Base-by-base conservation (phyloP, 2,113 vertebrate genomes). In the Lichenostomus cassidix region DNA sequence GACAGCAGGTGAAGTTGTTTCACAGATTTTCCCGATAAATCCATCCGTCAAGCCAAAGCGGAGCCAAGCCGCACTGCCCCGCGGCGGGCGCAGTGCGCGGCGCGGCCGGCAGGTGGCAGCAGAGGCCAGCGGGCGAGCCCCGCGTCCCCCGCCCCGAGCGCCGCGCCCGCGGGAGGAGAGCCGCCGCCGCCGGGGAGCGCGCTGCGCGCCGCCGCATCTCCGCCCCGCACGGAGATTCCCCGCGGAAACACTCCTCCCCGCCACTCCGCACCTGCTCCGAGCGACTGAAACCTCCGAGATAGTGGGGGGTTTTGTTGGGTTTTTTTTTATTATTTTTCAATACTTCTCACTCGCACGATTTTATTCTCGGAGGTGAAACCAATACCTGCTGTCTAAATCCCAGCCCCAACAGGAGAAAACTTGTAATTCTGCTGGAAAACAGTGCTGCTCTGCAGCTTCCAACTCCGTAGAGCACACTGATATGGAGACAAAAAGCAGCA, bases 41-140 rank as follows among this genome's bases (percentile, higher is more conserved):
- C 6, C 24, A 25, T 3, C 2, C 8, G 7, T 0, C 3, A 0
- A 60, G 55, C 0, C 55, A 4, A 5, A 1, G 0, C 0, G 0
- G 44, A 2, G 52, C 1, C 20, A 0, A 6, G 33, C 8, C 42
- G 78, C 78, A 0, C 28, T 58, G 12, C 49, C 62, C 9, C 39
- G 17, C 33, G 22, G 12, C 37, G 13, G 81, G 33, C 33, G 81
- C 81, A 2, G 81, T 25, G 81, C 80, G 44, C 63, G 46, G 83
- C 18, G 33, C 28, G 59, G 67, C 20, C 83, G 22, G 17, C 3
- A 67, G 77, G 62, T 67, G 77, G 77, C 77, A 29, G 77, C 77
- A 80, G 33, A 80, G 77, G 33, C 41, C 62, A 16, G 67, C 62
- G 39, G 35, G 37, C 42, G n/a, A 44, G 15, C 16, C 65, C 79